Percentiles rank a stretch among this genome's conserved stretches.
Evolutionary conservation across 2,888 invertebrate species (phyloP).

Genomic region (Ptychoptera albimana): DNA sequence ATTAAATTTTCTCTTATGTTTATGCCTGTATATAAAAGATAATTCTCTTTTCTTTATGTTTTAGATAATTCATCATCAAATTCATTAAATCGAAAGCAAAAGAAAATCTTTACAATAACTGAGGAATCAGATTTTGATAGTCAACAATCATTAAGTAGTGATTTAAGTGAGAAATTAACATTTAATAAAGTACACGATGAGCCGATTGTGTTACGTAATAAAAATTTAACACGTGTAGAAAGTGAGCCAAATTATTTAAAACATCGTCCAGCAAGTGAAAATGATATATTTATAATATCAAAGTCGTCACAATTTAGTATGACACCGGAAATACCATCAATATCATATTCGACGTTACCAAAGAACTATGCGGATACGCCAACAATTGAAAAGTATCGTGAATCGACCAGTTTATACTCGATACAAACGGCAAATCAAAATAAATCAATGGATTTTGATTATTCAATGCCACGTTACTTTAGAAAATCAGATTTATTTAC

Average conservation of each 20-base stretch:
- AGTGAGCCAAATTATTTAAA: conserved; percentile 26
- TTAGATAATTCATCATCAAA: too few species aligned
- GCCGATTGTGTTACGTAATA: background rate
- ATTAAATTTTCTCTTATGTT: too few species aligned
- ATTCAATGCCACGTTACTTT: conserved; percentile 46
- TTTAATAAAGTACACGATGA: background rate
- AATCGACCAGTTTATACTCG: conserved; percentile 27
- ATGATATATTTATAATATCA: conserved; percentile 28
- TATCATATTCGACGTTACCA: conserved; percentile 27
- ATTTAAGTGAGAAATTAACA: background rate
- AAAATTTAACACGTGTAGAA: conserved; percentile 14
- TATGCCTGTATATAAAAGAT: too few species aligned
- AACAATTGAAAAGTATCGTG: conserved; percentile 29
- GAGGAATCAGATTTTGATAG: too few species aligned
- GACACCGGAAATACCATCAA: conserved; percentile 32
- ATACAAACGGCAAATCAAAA: conserved; percentile 36
- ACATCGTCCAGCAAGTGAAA: conserved; percentile 25
- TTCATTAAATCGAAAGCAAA: too few species aligned
- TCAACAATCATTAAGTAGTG: background rate
- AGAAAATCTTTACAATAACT: too few species aligned
- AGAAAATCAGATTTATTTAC: conserved; percentile 26
- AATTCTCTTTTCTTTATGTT: too few species aligned
- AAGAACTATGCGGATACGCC: conserved; percentile 31
- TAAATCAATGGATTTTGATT: conserved; percentile 34
- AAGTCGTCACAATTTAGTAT: conserved; percentile 26